Conservation (phyloP, 2,888 invertebrate species). For the Acheta domesticus region DNA sequence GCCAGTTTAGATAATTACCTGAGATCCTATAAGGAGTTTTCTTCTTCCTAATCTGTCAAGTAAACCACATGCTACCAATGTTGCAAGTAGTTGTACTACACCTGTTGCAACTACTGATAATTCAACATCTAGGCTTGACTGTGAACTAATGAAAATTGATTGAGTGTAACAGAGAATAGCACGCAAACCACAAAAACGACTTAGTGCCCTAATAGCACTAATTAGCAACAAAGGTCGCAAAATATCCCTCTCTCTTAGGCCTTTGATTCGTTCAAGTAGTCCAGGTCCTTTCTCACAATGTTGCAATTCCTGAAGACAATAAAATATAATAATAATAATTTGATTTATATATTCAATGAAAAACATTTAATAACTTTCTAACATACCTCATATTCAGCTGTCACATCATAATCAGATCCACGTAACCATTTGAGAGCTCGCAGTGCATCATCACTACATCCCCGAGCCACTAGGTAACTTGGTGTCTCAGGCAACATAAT, state of each 20-base stretch:
- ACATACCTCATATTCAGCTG: constrained; percentile 34
- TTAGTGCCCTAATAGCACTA: constrained; percentile 32
- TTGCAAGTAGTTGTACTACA: constrained; percentile 41
- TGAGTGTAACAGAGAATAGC: constrained; percentile 37
- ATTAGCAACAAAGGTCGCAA: constrained; percentile 32
- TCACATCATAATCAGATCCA: constrained; percentile 34
- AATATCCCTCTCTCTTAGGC: constrained; percentile 32
- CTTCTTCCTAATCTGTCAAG: constrained; percentile 48
- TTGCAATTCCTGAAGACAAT: constrained; percentile 33
- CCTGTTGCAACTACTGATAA: constrained; percentile 42
- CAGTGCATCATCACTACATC: constrained; percentile 29
- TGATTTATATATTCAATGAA: not conserved
- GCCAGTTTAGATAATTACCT: constrained; percentile 36
- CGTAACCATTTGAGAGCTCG: constrained; percentile 34
- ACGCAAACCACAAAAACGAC: constrained; percentile 37
- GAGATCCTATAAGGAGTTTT: constrained; percentile 46
- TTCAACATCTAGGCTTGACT: constrained; percentile 35
- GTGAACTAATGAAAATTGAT: constrained; percentile 31
- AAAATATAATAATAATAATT: not conserved
- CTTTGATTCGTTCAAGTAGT: constrained; percentile 28
- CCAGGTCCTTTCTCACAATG: constrained; percentile 33
- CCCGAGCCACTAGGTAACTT: constrained; percentile 34
- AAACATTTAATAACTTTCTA: not conserved
- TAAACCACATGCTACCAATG: constrained; percentile 39
- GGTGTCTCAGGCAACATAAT: constrained; percentile 35